phyloP scores from a whole-genome alignment of 2,797 vertebrate genomes.

The Gymnopithys bicolor region DNA sequence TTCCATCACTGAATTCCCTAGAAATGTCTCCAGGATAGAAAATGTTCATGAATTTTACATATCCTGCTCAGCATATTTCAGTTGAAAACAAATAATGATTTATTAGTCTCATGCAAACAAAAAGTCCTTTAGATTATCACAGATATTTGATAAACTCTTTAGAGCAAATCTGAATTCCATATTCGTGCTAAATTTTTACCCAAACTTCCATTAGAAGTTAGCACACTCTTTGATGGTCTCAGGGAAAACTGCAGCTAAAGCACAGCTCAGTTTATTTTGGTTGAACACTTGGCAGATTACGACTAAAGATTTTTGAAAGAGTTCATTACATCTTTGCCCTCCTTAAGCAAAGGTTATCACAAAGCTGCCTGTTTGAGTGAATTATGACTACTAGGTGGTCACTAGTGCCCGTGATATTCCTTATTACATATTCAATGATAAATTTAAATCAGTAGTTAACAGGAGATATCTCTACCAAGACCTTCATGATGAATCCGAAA shows the following conservation, averaged over 20 bases:
- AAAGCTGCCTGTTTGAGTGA: background rate
- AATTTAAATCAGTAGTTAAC: background rate
- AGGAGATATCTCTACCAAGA: background rate
- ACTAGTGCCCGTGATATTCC: background rate
- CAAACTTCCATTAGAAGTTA: background rate
- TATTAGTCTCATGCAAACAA: background rate
- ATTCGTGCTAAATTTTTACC: background rate
- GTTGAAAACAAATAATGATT: background rate
- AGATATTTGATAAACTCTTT: background rate
- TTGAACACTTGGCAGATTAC: background rate
- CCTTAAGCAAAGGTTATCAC: constrained; percentile 43
- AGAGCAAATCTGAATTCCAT: background rate
- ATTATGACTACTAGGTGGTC: constrained; percentile 3
- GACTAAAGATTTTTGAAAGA: background rate
- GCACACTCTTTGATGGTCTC: background rate
- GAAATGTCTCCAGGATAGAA: background rate
- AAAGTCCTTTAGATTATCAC: background rate
- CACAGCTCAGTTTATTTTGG: background rate
- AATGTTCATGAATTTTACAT: background rate
- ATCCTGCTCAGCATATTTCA: background rate
- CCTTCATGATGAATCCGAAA: background rate
- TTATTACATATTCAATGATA: background rate
- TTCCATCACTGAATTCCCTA: background rate
- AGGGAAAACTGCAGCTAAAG: background rate
- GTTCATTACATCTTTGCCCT: constrained; percentile 5